Evolutionary conservation across 2,113 vertebrate species (phyloP).

Genomic region (Sterna hirundo): DNA sequence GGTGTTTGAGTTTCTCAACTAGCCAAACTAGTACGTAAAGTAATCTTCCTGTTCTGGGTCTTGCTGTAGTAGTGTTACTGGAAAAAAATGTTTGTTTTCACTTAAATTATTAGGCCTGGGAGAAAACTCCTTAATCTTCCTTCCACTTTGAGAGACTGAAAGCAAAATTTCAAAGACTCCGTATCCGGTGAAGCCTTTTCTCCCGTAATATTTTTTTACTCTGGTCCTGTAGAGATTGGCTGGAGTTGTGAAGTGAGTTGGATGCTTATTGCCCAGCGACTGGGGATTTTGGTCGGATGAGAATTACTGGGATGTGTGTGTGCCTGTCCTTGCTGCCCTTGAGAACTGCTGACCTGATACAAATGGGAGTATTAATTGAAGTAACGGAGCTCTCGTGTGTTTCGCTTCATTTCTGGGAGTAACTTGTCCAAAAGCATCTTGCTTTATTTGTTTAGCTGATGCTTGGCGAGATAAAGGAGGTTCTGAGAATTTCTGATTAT

Average conservation of each 20-base stretch:
- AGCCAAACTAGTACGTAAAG: not conserved
- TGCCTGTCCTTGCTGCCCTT: not conserved
- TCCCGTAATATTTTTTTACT: not conserved
- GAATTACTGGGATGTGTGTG: not conserved
- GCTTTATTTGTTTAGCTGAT: not conserved
- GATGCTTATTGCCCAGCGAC: fast-evolving
- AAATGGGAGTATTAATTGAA: not conserved
- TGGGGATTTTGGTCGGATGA: not conserved
- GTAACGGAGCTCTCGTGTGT: not conserved
- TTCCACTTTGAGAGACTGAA: not conserved
- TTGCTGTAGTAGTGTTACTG: not conserved
- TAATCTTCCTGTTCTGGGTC: not conserved
- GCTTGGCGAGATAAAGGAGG: not conserved
- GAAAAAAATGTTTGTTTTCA: not conserved
- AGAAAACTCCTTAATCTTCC: not conserved
- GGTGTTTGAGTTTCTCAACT: not conserved
- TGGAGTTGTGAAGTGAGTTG: not conserved
- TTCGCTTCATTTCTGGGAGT: not conserved
- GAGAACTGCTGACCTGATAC: constrained; percentile 26
- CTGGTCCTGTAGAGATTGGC: not conserved
- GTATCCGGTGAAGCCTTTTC: not conserved
- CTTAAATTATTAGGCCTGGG: not conserved
- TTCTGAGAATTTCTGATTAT: not conserved
- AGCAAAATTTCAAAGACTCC: not conserved
- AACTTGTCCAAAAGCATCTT: not conserved